A percentile compares a stretch with the other conserved stretches of the same genome.
Conservation (phyloP, 2,113 vertebrate species). For the Lamprotornis superbus region DNA sequence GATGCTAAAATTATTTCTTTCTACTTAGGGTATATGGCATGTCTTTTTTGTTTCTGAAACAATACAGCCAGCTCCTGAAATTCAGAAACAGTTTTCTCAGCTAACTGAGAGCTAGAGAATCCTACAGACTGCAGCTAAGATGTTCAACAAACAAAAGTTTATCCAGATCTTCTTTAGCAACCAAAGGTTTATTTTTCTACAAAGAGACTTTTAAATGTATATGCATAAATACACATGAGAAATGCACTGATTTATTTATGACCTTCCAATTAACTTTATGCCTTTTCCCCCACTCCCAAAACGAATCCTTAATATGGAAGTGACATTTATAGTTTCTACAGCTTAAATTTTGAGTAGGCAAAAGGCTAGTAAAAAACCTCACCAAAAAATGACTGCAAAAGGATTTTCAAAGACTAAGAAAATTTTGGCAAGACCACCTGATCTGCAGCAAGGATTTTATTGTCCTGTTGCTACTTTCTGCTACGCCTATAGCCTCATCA, state of each 20-base stretch:
- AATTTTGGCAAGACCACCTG: neutral
- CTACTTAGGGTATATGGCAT: neutral
- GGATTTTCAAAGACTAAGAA: neutral
- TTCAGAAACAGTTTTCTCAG: neutral
- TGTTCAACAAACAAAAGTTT: neutral
- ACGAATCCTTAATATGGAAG: neutral
- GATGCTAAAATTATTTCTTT: neutral
- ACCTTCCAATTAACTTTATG: slow-evolving; percentile 11
- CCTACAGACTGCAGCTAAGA: neutral
- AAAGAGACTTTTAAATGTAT: neutral
- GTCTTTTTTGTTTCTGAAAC: neutral
- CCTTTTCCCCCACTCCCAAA: slow-evolving; percentile 10
- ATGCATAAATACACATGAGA: neutral
- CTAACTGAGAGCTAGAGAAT: neutral
- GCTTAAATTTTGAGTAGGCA: neutral
- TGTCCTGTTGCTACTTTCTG: neutral
- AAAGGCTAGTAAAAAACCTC: neutral
- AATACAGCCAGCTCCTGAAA: neutral
- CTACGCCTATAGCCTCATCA: neutral
- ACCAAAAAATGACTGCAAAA: neutral
- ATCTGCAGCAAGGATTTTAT: neutral
- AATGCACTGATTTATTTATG: neutral
- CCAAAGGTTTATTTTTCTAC: neutral
- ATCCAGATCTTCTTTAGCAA: neutral
- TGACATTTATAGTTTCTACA: slow-evolving; percentile 19